Percentiles rank a stretch among this genome's conserved stretches.
phyloP scores from a whole-genome alignment of 2,113 vertebrate species.

The Struthio camelus region DNA sequence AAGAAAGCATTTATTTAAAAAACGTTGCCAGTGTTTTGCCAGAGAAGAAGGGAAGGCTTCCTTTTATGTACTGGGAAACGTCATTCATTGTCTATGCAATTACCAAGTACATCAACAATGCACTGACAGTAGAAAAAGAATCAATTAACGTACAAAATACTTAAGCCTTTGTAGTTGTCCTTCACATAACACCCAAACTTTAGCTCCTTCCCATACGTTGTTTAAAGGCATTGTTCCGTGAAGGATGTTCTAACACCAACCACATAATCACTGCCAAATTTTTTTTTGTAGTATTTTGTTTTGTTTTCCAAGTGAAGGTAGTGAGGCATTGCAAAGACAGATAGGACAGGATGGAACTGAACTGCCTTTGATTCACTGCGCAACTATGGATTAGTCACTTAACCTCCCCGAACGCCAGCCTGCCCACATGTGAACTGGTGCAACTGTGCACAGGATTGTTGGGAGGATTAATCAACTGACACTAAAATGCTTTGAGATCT shows the following conservation, averaged over 20 bases:
- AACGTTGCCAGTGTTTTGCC: background rate
- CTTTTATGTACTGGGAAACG: constrained; percentile 4
- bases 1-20: background rate
- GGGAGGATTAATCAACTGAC: background rate
- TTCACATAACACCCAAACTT: background rate
- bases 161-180: background rate
- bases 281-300: background rate
- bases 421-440: background rate
- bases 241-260: background rate
- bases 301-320: background rate
- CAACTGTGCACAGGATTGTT: background rate
- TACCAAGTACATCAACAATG: background rate
- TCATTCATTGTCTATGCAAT: background rate
- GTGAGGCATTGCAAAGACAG: background rate
- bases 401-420: background rate
- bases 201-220: background rate
- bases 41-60: background rate
- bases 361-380: background rate
- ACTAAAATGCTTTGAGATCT: constrained; percentile 1
- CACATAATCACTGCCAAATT: background rate
- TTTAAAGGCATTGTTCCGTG: background rate
- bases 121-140: background rate
- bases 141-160: background rate
- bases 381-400: background rate
- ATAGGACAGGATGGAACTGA: background rate